phyloP scores from a whole-genome alignment of 2,797 vertebrate genomes.

The Notamacropus eugenii region DNA sequence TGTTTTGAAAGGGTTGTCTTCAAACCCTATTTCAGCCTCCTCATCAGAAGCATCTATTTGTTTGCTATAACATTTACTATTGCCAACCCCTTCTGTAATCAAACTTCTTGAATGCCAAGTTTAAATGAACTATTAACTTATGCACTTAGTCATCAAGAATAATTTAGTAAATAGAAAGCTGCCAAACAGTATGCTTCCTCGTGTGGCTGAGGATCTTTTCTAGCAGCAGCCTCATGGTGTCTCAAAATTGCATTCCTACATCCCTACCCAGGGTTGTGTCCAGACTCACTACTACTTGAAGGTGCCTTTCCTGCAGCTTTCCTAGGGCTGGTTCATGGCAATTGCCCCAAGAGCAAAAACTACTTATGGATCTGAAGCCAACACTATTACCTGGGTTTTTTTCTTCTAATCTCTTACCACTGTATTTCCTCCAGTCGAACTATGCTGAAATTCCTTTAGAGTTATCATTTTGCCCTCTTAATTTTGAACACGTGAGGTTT shows the following conservation, averaged over 20 bases:
- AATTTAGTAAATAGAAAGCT: not conserved
- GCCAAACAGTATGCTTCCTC: not conserved
- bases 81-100: not conserved
- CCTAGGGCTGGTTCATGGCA: not conserved
- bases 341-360: not conserved
- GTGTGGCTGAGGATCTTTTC: not conserved
- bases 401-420: not conserved
- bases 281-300: not conserved
- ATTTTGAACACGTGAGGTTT: constrained; percentile 20
- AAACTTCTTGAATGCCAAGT: not conserved
- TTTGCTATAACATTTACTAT: not conserved
- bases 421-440: not conserved
- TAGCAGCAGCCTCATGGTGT: not conserved
- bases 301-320: not conserved
- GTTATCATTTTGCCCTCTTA: constrained; percentile 9
- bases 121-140: not conserved
- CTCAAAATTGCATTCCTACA: not conserved
- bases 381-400: not conserved
- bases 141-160: not conserved
- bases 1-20: not conserved
- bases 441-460: not conserved
- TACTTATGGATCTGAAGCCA: not conserved
- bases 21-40: not conserved
- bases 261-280: not conserved
- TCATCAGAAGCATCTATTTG: not conserved